Evolutionary conservation across 2,113 vertebrate genomes (phyloP), one percentile per base, ranked within the genome.

Genomic region (Rana temporaria): DNA sequence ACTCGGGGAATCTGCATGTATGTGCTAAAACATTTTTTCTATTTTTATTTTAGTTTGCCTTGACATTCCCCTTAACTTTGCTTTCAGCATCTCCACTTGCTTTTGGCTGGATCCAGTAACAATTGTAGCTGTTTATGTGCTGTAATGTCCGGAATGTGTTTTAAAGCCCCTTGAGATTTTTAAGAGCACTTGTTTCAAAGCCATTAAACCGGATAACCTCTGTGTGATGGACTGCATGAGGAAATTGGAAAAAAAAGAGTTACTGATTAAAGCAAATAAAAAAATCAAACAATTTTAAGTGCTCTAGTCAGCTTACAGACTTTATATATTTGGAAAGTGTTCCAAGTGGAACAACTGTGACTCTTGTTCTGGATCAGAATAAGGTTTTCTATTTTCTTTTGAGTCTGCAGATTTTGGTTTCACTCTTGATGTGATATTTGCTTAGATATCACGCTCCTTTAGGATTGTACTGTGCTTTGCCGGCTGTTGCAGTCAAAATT

Each of bases 211-310:
- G 64, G 26, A 32, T 69, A 69, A 81, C 68, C 79, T 81, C 48
- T 64, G 67, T 32, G 68, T 30, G 24, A 20, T 59, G 18, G 55
- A 42, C 32, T 52, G 68, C 22, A 30, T 11, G 32, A 60, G 52
- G 65, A 70, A 79, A 79, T 72, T 70, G 78, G 22, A 62, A 70
- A 60, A 32, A 72, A 72, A 67, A 62, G 64, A 81, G 57, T 52
- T 42, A 19, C 5, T 18, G 77, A 18, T 20, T 32, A 67, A 78
- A 55, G 32, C 57, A 81, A 53, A 64, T 26, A 20, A 34, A 52
- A 52, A 69, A 79, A 68, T 52, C 30, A 48, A 62, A 71, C 15
- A 18, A 48, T 64, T 62, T 71, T 11, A 72, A 71, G 57, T 15
- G 48, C 20, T 78, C 22, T 52, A 8, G 8, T 6, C 16, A 30